Percentiles rank a stretch among this genome's conserved stretches.
phyloP scores from a whole-genome alignment of 2,113 vertebrate species.

The Synodontis membranacea region DNA sequence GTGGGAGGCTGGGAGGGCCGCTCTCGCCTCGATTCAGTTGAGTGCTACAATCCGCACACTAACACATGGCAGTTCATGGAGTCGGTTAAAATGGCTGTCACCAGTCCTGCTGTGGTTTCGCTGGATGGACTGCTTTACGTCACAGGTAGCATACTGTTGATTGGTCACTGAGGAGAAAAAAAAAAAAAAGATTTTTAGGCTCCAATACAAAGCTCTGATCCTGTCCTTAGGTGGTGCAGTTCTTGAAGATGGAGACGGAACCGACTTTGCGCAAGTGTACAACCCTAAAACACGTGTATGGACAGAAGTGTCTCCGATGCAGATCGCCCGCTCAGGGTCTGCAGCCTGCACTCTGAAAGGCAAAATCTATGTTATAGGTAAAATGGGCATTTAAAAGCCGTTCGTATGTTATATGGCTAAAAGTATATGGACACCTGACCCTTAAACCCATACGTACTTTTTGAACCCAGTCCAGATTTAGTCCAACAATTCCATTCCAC shows the following conservation, averaged over 20 bases:
- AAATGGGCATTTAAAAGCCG: background rate
- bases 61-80: slow-evolving; percentile 77
- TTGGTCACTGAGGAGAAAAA: background rate
- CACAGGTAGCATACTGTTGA: slow-evolving; percentile 64
- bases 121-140: slow-evolving; percentile 78
- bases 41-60: slow-evolving; percentile 77
- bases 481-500: background rate
- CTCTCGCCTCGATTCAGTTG: slow-evolving; percentile 75
- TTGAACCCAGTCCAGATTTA: background rate
- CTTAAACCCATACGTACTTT: background rate
- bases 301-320: slow-evolving; percentile 77
- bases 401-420: too few species aligned
- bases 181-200: background rate
- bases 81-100: slow-evolving; percentile 78
- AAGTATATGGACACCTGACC: background rate
- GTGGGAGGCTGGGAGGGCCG: slow-evolving; percentile 80
- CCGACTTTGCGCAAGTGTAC: slow-evolving; percentile 76
- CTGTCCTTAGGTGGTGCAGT: slow-evolving; percentile 72
- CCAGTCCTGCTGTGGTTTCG: slow-evolving; percentile 78
- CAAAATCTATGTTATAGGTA: slow-evolving; percentile 79
- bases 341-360: slow-evolving; percentile 77
- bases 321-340: slow-evolving; percentile 80
- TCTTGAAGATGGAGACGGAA: slow-evolving; percentile 78
- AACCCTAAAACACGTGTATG: slow-evolving; percentile 72
- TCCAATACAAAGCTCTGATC: background rate